Evolutionary conservation across 2,888 invertebrate species (phyloP).

Genomic region (Dicranocentrus wangi): DNA sequence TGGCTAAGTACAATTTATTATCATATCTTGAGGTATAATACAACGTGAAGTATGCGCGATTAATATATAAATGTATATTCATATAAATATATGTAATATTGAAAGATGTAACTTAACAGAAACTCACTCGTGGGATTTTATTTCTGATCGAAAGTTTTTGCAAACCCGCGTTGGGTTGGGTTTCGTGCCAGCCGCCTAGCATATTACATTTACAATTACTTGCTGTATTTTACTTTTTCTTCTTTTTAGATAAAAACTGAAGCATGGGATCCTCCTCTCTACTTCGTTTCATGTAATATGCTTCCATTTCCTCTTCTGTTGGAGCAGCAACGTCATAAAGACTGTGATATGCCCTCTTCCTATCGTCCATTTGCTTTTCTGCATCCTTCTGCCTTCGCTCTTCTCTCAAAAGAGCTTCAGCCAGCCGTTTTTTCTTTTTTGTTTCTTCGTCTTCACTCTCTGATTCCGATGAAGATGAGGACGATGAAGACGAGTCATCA

Average conservation of each 20-base stretch:
- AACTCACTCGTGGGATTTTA: too few relatives aligned
- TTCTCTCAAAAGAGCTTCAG: slow-evolving; percentile 80
- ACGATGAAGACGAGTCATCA: slow-evolving; percentile 61
- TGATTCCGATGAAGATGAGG: slow-evolving; percentile 67
- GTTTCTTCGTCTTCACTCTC: slow-evolving; percentile 75
- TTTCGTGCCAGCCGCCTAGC: too few relatives aligned
- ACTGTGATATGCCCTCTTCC: slow-evolving; percentile 94
- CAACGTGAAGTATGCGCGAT: not conserved
- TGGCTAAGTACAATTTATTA: too few relatives aligned
- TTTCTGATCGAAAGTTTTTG: too few relatives aligned
- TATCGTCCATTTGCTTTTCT: slow-evolving; percentile 85
- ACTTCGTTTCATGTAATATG: slow-evolving; percentile 88
- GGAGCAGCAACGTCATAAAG: slow-evolving; percentile 89
- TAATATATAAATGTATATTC: not conserved
- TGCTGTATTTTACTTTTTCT: slow-evolving; percentile 54
- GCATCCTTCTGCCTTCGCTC: slow-evolving; percentile 80
- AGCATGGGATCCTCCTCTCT: slow-evolving; percentile 96
- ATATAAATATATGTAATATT: too few relatives aligned
- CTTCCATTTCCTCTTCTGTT: slow-evolving; percentile 94
- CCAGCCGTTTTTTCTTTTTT: slow-evolving; percentile 69
- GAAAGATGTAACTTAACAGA: too few relatives aligned
- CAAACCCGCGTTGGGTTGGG: too few relatives aligned
- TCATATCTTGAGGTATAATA: too few relatives aligned
- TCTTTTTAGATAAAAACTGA: slow-evolving; percentile 78
- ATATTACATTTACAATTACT: too few relatives aligned